Evolutionary conservation across 2,888 invertebrate genomes (phyloP).

Genomic region (Melipona bicolor): DNA sequence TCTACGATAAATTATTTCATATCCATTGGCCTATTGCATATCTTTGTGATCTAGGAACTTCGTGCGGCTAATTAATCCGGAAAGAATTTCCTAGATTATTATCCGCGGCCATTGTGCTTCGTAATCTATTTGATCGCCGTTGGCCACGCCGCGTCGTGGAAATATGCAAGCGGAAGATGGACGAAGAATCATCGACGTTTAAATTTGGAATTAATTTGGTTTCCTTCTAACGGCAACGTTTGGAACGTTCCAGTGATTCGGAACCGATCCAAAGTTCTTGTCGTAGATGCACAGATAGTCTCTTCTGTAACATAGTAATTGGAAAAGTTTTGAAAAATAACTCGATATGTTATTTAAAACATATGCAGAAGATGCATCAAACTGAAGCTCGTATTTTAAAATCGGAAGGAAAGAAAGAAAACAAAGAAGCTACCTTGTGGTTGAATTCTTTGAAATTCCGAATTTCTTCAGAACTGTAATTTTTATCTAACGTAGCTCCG

Average conservation of each 20-base stretch:
- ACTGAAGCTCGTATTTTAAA: no score
- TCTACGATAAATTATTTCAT: conserved; percentile 72
- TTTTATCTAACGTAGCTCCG: not conserved
- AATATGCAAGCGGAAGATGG: not conserved
- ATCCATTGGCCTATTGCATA: conserved; percentile 56
- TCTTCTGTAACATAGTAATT: no score
- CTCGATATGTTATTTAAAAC: no score
- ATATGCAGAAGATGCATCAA: no score
- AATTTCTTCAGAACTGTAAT: no score
- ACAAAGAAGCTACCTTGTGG: no score
- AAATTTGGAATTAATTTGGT: not conserved
- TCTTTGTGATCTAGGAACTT: conserved; percentile 33
- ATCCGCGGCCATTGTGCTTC: conserved; percentile 31
- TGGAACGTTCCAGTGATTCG: not conserved
- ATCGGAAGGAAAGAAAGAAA: no score
- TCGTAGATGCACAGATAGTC: no score
- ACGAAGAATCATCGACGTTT: not conserved
- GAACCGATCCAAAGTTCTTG: not conserved
- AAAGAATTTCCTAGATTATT: conserved; percentile 48
- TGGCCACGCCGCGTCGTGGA: not conserved
- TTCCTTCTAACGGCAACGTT: not conserved
- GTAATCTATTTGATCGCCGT: not conserved
- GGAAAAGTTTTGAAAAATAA: no score
- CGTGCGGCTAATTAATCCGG: conserved; percentile 49
- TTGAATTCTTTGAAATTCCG: no score